Conservation (phyloP, 2,797 vertebrate genomes). For the Kryptolebias ocellatus region DNA sequence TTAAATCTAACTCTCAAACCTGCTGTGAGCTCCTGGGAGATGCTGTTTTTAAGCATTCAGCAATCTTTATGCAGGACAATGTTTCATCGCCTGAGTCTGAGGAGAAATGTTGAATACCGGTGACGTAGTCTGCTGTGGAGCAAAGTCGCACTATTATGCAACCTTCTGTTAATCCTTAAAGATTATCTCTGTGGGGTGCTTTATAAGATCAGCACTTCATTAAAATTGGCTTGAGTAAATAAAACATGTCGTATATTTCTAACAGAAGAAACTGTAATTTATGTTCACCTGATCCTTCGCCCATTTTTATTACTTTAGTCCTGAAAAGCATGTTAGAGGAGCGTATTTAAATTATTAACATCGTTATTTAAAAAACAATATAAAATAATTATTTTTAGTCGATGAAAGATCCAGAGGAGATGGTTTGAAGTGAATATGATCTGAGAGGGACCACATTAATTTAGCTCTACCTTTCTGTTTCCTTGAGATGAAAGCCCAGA, state of each 20-base stretch:
- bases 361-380: background rate
- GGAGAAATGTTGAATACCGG: too few species aligned
- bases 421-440: conserved; percentile 19
- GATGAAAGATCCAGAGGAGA: background rate
- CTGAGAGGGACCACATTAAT: conserved; percentile 4
- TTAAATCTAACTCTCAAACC: too few species aligned
- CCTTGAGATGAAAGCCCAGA: conserved; percentile 9
- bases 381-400: conserved; percentile 26
- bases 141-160: too few species aligned
- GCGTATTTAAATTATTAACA: conserved; percentile 1
- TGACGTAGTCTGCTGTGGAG: too few species aligned
- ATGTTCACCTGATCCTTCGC: too few species aligned
- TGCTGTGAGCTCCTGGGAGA: too few species aligned
- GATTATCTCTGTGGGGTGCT: background rate
- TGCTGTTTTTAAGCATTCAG: too few species aligned
- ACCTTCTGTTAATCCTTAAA: background rate
- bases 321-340: background rate
- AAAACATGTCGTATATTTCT: background rate
- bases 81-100: too few species aligned
- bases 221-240: background rate
- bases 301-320: background rate
- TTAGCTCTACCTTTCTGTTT: conserved; percentile 10
- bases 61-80: too few species aligned
- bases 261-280: too few species aligned
- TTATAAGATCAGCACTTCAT: background rate